Percentiles rank a stretch among this genome's conserved stretches.
Evolutionary conservation across 2,888 invertebrate genomes (phyloP).

Genomic region (Drosophila helvetica): DNA sequence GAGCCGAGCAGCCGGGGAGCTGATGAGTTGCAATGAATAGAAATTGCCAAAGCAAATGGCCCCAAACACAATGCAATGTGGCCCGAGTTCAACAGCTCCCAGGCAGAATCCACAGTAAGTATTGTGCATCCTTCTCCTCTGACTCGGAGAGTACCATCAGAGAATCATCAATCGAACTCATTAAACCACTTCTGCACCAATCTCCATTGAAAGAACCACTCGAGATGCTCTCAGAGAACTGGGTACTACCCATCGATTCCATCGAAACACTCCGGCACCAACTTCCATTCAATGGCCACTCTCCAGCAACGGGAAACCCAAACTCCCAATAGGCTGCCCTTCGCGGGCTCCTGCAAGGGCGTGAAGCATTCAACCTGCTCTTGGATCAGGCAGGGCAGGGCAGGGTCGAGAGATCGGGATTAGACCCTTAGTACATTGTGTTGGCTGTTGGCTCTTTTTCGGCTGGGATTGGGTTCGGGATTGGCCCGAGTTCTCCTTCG

Average conservation of each 20-base stretch:
- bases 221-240: too few relatives aligned
- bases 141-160: too few relatives aligned
- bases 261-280: too few relatives aligned
- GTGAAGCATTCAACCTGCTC: slow-evolving; percentile 29
- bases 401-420: neutral
- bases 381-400: neutral
- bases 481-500: slow-evolving; percentile 2
- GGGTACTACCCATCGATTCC: too few relatives aligned
- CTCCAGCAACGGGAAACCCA: neutral
- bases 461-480: neutral
- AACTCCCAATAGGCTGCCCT: neutral
- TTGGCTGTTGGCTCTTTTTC: neutral
- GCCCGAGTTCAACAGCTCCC: neutral
- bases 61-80: slow-evolving; percentile 14
- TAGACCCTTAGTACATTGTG: slow-evolving; percentile 26
- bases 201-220: too few relatives aligned
- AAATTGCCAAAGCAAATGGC: slow-evolving; percentile 51
- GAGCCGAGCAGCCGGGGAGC: slow-evolving; percentile 5
- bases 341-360: slow-evolving; percentile 18
- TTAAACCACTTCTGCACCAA: too few relatives aligned
- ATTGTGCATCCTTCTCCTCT: too few relatives aligned
- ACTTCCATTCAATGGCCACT: too few relatives aligned
- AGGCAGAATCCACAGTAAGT: too few relatives aligned
- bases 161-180: too few relatives aligned
- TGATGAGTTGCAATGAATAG: slow-evolving; percentile 51